A percentile compares a stretch with the other conserved stretches of the same genome.
Conservation (phyloP, 2,888 invertebrate species). For the Bembecia ichneumoniformis region DNA sequence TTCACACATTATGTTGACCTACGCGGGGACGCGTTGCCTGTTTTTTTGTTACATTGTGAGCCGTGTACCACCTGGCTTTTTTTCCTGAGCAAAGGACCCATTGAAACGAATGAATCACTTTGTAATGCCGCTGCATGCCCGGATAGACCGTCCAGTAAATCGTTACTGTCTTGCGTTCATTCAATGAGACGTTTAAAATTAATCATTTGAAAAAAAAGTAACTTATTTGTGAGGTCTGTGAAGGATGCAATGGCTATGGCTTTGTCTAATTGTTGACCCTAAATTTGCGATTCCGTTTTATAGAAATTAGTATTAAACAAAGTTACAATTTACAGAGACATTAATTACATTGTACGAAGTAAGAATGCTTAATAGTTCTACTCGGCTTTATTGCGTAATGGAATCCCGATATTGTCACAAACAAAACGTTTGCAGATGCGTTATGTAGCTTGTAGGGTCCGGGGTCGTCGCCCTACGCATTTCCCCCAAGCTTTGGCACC, state of each 20-base stretch:
- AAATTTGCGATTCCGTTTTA: too few relatives aligned
- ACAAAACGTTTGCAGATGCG: too few relatives aligned
- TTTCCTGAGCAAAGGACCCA: constrained; percentile 50
- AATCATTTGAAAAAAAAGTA: too few relatives aligned
- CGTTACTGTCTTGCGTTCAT: constrained; percentile 6
- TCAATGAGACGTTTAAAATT: neutral
- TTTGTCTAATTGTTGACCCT: too few relatives aligned
- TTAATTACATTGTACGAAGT: too few relatives aligned
- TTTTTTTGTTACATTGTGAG: constrained; percentile 51
- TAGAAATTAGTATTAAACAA: too few relatives aligned
- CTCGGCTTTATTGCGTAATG: too few relatives aligned
- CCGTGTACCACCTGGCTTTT: constrained; percentile 67
- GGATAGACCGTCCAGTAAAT: constrained; percentile 25
- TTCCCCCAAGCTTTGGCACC: constrained; percentile 52
- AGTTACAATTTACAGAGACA: too few relatives aligned
- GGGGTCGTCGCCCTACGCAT: constrained; percentile 61
- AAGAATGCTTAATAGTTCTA: too few relatives aligned
- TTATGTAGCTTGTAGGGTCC: constrained; percentile 29
- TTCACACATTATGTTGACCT: constrained; percentile 13
- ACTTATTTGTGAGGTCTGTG: too few relatives aligned
- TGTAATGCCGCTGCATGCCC: constrained; percentile 23
- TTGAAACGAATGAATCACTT: constrained; percentile 56
- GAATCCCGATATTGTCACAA: too few relatives aligned
- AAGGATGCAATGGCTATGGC: too few relatives aligned
- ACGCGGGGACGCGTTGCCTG: constrained; percentile 37